Evolutionary conservation across 2,113 vertebrate species (phyloP), one percentile per base, ranked within the genome.

Genomic region (Typhlomys cinereus): DNA sequence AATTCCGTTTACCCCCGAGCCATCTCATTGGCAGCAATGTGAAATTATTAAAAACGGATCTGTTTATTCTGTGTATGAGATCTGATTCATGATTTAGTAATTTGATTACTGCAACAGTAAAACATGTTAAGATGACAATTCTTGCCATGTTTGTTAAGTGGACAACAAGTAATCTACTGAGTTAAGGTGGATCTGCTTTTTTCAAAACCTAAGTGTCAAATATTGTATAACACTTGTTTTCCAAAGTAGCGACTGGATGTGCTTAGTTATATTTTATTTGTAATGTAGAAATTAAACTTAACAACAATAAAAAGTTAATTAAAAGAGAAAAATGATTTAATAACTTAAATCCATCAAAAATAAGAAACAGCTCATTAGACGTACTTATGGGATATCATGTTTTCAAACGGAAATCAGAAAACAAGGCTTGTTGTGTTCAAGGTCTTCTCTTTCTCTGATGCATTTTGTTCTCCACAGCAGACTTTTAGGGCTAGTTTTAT

Each of bases 401-500:
- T 85, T 89, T 79, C 29, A 90, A 90, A n/a, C n/a, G n/a, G 5
- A 79, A 76, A 21, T 81, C 41, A 91, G 76, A 80, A 92, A 94
- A 50, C n/a, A 92, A 80, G 41, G 76, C 89, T 85, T 67, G 29
- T 66, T 69, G 61, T 86, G 18, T 90, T 95, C 75, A 94, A 92
- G 94, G 62, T 20, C 41, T 93, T 2, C 46, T 95, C 3, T 89
- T n/a, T 96, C 92, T 44, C 39, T 93, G 82, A 64, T 44, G 79
- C 61, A 92, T 94, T 96, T 48, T 41, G 84, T 23, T 92, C 88
- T 93, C 48, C 39, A 23, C 95, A 91, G 79, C 73, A 91, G 91
- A 61, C 12, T 31, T 83, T 92, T 46, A 23, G 10, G 23, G 31
- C 64, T 1, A 23, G 85, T 96, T 96, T 27, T 89, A 93, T 70